These are phyloP conservation scores for Fulica atra DNA, from an alignment of 2,113 vertebrate species.

Conservation along the genomic window DNA sequence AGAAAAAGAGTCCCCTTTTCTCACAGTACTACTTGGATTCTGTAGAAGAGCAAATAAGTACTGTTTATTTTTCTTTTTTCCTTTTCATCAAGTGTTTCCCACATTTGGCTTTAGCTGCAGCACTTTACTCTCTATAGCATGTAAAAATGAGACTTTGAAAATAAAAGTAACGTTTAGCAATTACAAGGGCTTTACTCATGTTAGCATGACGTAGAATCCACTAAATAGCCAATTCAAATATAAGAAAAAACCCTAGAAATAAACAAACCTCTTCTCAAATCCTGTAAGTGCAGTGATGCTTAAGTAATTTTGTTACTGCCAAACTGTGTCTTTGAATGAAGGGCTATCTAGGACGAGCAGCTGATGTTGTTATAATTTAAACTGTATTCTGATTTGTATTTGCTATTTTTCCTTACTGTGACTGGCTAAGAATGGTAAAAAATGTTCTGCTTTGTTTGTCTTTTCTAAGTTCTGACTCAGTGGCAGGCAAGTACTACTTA, in stretches of 20 bases:
- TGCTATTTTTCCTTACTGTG: background rate
- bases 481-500: constrained; percentile 31
- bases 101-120: background rate
- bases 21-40: background rate
- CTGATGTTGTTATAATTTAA: background rate
- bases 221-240: background rate
- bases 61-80: background rate
- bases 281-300: background rate
- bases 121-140: background rate
- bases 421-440: background rate
- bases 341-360: background rate
- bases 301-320: background rate
- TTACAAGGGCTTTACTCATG: background rate
- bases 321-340: background rate
- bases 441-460: constrained; percentile 2
- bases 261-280: background rate
- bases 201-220: background rate
- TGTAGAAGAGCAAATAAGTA: background rate
- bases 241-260: background rate
- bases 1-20: background rate
- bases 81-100: background rate
- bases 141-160: background rate
- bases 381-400: background rate
- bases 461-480: constrained; percentile 34
- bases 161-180: background rate